These are phyloP conservation scores for Manis pentadactyla DNA, from an alignment of 2,797 vertebrate species.

Conservation along the genomic window DNA sequence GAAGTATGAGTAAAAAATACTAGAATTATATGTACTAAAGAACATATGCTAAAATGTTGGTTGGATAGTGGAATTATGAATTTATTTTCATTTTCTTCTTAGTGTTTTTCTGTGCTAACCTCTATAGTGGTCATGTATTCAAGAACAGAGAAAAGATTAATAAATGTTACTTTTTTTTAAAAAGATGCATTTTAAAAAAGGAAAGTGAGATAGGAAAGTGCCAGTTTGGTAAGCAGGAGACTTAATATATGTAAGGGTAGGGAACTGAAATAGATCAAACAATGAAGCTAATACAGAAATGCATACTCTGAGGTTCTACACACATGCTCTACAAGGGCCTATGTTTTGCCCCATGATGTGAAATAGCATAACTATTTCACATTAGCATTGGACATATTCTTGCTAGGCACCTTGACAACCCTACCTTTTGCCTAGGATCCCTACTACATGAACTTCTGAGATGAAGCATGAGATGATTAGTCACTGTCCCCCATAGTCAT, in stretches of 20 bases:
- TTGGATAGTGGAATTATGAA: neutral
- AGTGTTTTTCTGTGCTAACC: neutral
- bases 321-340: fast-evolving
- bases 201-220: neutral
- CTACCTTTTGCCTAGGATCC: neutral
- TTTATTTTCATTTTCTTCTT: slow-evolving; percentile 4
- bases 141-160: neutral
- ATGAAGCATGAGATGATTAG: neutral
- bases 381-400: neutral
- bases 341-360: neutral
- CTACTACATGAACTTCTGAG: neutral
- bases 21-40: neutral
- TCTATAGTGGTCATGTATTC: neutral
- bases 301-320: no score
- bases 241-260: neutral
- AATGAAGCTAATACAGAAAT: neutral
- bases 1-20: neutral
- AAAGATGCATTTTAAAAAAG: neutral
- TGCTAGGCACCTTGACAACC: neutral
- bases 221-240: neutral
- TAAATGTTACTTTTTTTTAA: neutral
- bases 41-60: neutral
- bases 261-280: neutral
- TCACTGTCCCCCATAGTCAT: neutral
- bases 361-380: neutral